Percentiles rank a stretch among this genome's conserved stretches.
Evolutionary conservation across 2,797 vertebrate species (phyloP).

Genomic region (Ceryle rudis): DNA sequence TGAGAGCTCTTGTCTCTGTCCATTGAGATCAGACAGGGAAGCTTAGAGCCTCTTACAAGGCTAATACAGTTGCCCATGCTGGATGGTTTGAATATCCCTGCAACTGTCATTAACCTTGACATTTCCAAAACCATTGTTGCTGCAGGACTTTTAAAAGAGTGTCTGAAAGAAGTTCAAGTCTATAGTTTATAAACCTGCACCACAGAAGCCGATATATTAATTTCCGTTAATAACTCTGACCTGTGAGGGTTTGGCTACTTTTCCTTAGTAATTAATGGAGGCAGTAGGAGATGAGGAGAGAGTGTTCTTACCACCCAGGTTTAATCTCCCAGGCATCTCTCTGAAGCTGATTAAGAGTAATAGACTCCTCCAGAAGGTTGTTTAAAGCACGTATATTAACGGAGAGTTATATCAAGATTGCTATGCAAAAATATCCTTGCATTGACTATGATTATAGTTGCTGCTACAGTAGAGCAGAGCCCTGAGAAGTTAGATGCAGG

Average conservation of each 20-base stretch:
- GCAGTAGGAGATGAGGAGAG: not conserved
- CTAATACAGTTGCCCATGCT: not conserved
- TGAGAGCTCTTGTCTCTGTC: not conserved
- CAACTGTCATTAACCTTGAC: not conserved
- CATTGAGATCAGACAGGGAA: not conserved
- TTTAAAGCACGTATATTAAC: conserved; percentile 40
- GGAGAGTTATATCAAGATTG: not conserved
- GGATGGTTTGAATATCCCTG: not conserved
- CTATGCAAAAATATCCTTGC: not conserved
- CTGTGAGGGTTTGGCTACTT: conserved; percentile 35
- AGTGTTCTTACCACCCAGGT: conserved; percentile 50
- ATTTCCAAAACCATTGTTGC: not conserved
- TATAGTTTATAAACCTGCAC: not conserved
- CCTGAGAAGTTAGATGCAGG: not conserved
- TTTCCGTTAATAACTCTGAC: not conserved
- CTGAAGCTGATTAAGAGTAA: conserved; percentile 39
- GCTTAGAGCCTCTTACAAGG: not conserved
- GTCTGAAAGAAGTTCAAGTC: not conserved
- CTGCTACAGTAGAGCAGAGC: not conserved
- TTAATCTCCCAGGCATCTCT: conserved; percentile 57
- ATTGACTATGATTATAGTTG: not conserved
- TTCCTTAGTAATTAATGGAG: conserved; percentile 22
- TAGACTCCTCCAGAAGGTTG: conserved; percentile 6
- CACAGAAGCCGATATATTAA: not conserved
- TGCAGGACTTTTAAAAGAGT: not conserved